Conservation (phyloP, 2,113 vertebrate genomes). For the Chascanopsetta lugubris region DNA sequence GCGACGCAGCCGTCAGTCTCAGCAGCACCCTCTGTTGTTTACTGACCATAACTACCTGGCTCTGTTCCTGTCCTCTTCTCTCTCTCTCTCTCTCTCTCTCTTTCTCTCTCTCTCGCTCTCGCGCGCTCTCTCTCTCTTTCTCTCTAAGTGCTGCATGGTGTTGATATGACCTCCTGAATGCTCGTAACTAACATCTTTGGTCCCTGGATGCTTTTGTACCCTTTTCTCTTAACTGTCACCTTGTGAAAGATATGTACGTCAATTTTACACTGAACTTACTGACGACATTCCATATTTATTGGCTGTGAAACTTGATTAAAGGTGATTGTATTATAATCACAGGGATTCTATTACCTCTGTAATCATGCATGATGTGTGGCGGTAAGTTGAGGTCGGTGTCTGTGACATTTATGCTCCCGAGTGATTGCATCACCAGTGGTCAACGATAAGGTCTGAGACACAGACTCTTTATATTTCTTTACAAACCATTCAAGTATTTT, state of each 20-base stretch:
- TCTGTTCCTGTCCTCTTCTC: slow-evolving; percentile 51
- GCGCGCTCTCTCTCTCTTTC: slow-evolving; percentile 29
- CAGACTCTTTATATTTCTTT: no score
- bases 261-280: slow-evolving; percentile 55
- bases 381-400: neutral
- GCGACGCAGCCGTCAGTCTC: slow-evolving; percentile 50
- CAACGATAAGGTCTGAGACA: no score
- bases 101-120: slow-evolving; percentile 46
- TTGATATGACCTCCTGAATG: slow-evolving; percentile 65
- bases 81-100: slow-evolving; percentile 20
- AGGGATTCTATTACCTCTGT: slow-evolving; percentile 38
- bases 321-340: slow-evolving; percentile 66
- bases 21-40: slow-evolving; percentile 23
- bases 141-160: slow-evolving; percentile 72
- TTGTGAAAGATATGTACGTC: slow-evolving; percentile 57
- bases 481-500: no score
- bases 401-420: no score
- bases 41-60: slow-evolving; percentile 43
- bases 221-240: slow-evolving; percentile 49
- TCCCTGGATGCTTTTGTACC: slow-evolving; percentile 69
- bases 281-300: slow-evolving; percentile 68
- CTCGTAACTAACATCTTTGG: slow-evolving; percentile 63
- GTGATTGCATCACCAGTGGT: no score
- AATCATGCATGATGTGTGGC: neutral
- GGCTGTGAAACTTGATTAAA: slow-evolving; percentile 69